phyloP scores from a whole-genome alignment of 2,797 vertebrate species.

The Gouania willdenowi region DNA sequence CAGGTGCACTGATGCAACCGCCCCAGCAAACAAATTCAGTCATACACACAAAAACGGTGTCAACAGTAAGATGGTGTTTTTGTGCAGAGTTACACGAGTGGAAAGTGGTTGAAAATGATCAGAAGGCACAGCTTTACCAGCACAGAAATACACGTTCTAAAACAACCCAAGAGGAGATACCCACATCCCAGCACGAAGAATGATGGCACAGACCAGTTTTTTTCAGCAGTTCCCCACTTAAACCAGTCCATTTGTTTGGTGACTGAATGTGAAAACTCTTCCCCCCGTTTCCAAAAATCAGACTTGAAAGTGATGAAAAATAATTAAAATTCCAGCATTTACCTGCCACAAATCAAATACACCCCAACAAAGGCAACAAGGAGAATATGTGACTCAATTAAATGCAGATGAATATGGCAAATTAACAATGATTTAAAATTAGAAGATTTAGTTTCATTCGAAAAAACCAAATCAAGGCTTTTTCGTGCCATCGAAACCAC shows the following conservation, averaged over 20 bases:
- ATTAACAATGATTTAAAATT: background rate
- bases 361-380: constrained; percentile 1
- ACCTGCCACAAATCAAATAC: background rate
- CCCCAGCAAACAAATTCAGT: constrained; percentile 3
- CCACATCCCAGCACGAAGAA: constrained; percentile 28
- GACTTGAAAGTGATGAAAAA: background rate
- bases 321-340: background rate
- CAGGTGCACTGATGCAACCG: constrained; percentile 28
- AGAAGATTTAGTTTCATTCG: background rate
- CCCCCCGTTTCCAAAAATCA: constrained; percentile 3
- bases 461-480: background rate
- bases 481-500: constrained; percentile 6
- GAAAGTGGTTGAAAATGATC: background rate
- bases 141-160: background rate
- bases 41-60: constrained; percentile 6
- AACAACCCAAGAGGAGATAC: constrained; percentile 11
- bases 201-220: background rate
- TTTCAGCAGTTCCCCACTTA: constrained; percentile 16
- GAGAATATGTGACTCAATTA: constrained; percentile 25
- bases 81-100: background rate
- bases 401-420: too few species aligned
- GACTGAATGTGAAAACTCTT: background rate
- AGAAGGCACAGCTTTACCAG: constrained; percentile 1
- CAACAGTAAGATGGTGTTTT: constrained; percentile 13
- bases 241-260: constrained; percentile 10